These are phyloP conservation scores for Melanostoma mellinum DNA, from an alignment of 2,888 invertebrate species.

Conservation along the genomic window DNA sequence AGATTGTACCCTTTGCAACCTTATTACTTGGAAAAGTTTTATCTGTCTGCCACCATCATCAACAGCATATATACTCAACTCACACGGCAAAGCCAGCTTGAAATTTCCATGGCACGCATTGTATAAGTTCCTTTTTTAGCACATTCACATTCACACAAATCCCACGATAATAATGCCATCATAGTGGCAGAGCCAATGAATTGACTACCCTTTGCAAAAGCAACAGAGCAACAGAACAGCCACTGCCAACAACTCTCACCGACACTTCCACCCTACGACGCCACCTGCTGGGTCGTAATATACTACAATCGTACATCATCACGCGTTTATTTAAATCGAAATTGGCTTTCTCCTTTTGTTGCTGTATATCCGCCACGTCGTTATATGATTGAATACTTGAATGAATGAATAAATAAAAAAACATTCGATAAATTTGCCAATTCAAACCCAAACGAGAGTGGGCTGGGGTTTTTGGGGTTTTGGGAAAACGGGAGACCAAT, in stretches of 20 bases:
- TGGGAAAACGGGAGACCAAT: no score
- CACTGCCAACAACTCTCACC: neutral
- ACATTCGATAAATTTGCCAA: constrained; percentile 45
- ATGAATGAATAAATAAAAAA: constrained; percentile 41
- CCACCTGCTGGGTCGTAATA: constrained; percentile 27
- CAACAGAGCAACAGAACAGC: constrained; percentile 2
- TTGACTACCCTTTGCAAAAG: constrained; percentile 23
- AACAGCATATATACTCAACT: constrained; percentile 42
- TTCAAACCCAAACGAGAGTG: neutral
- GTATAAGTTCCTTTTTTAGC: constrained; percentile 44
- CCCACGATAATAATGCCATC: constrained; percentile 52
- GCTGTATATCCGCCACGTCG: neutral
- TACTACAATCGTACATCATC: constrained; percentile 44
- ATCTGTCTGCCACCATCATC: constrained; percentile 48
- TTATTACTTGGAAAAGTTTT: constrained; percentile 27
- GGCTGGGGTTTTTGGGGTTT: no score
- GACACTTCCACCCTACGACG: constrained; percentile 16
- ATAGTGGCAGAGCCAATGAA: constrained; percentile 20
- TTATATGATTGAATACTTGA: constrained; percentile 25
- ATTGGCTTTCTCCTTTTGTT: constrained; percentile 46
- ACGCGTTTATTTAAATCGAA: constrained; percentile 65
- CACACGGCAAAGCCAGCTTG: constrained; percentile 43
- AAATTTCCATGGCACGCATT: constrained; percentile 63
- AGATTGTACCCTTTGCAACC: neutral
- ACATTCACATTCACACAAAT: constrained; percentile 45